phyloP scores from a whole-genome alignment of 1,140 invertebrate genomes.

The Drosophila setifemur region DNA sequence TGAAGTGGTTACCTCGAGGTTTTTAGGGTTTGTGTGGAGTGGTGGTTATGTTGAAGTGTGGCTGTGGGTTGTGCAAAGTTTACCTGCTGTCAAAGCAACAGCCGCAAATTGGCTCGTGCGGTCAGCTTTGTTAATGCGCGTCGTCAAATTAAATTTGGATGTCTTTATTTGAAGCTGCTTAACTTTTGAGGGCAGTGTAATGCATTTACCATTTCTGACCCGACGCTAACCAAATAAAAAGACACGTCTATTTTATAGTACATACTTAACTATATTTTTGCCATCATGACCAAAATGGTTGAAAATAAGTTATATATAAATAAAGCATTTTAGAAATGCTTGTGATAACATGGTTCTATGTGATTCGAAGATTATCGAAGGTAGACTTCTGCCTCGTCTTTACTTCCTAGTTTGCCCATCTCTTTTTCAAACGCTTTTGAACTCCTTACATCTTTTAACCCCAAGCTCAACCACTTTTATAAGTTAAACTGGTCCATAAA shows the following conservation, averaged over 20 bases:
- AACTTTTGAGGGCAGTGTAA: conserved; percentile 14
- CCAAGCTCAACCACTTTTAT: not conserved
- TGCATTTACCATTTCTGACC: not conserved
- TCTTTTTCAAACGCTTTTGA: not conserved
- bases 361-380: too few relatives aligned
- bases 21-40: too few relatives aligned
- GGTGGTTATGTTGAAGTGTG: not conserved
- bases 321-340: too few relatives aligned
- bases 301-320: too few relatives aligned
- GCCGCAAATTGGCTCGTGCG: conserved; percentile 60
- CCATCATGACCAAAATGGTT: too few relatives aligned
- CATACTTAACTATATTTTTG: too few relatives aligned
- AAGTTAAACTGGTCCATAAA: conserved; percentile 13
- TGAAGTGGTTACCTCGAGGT: conserved; percentile 19
- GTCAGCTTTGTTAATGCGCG: conserved; percentile 23
- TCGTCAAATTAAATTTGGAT: conserved; percentile 23
- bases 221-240: too few relatives aligned
- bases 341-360: too few relatives aligned
- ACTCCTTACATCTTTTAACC: not conserved
- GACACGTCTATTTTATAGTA: too few relatives aligned
- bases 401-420: not conserved
- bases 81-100: conserved; percentile 27
- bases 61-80: not conserved
- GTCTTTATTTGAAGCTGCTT: conserved; percentile 14
- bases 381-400: too few relatives aligned